A percentile compares a stretch with the other conserved stretches of the same genome.
Conservation (phyloP, 2,113 vertebrate species). For the Aegithalos caudatus region DNA sequence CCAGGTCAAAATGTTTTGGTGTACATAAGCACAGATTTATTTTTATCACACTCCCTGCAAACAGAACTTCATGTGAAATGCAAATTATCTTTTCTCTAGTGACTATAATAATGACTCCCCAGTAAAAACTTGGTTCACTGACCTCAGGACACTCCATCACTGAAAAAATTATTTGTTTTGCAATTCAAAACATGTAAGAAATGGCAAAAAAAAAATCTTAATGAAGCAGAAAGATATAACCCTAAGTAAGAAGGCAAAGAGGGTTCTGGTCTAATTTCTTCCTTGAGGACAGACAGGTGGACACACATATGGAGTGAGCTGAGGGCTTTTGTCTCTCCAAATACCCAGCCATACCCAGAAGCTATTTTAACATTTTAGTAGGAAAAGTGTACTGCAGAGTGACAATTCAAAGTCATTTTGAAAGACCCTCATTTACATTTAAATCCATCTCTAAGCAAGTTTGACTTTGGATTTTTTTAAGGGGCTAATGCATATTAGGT, state of each 20-base stretch:
- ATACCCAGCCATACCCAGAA: neutral
- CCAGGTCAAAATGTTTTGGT: conserved; percentile 27
- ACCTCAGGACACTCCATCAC: neutral
- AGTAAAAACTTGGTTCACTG: neutral
- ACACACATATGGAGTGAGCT: neutral
- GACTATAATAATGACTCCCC: neutral
- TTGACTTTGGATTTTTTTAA: neutral
- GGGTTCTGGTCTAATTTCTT: neutral
- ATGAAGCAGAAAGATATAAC: neutral
- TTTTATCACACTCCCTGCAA: neutral
- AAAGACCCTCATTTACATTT: neutral
- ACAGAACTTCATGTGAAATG: neutral
- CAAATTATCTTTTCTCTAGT: neutral
- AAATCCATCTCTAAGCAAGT: neutral
- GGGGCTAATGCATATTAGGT: neutral
- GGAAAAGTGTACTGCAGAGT: neutral
- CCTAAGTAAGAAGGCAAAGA: neutral
- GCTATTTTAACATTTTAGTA: neutral
- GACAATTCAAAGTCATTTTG: neutral
- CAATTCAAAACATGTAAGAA: neutral
- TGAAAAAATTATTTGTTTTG: neutral
- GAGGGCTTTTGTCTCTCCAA: neutral
- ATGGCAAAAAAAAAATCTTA: neutral
- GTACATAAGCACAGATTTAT: neutral
- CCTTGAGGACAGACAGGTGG: neutral